Evolutionary conservation across 2,113 vertebrate species (phyloP).

Genomic region (Otolemur garnettii): DNA sequence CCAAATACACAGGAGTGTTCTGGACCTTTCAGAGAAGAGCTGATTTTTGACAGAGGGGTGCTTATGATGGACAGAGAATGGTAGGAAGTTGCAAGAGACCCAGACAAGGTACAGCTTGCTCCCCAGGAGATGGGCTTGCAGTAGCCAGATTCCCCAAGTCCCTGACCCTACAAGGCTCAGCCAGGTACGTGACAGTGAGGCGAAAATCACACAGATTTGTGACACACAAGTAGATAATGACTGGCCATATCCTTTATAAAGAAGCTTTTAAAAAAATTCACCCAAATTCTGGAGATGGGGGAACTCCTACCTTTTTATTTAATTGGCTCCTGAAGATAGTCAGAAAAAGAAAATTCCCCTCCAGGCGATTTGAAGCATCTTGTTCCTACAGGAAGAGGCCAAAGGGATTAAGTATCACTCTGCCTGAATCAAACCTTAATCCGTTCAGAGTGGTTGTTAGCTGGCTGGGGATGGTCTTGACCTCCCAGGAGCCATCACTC

Average conservation of each 20-base stretch:
- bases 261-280: not conserved
- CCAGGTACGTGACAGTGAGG: not conserved
- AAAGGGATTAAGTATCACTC: not conserved
- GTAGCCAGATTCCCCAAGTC: not conserved
- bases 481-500: not conserved
- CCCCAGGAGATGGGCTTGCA: not conserved
- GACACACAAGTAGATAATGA: not conserved
- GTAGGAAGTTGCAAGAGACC: not conserved
- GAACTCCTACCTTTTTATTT: not conserved
- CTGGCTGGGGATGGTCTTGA: not conserved
- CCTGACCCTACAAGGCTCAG: not conserved
- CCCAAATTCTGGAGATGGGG: not conserved
- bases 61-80: not conserved
- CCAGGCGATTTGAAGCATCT: not conserved
- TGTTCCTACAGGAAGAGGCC: not conserved
- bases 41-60: not conserved
- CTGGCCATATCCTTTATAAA: not conserved
- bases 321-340: not conserved
- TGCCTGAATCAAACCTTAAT: conserved; percentile 14
- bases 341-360: conserved; percentile 2
- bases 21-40: not conserved
- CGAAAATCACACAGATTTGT: not conserved
- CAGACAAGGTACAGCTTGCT: not conserved
- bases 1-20: not conserved
- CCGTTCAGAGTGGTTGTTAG: not conserved